A percentile compares a stretch with the other conserved stretches of the same genome.
Evolutionary conservation across 2,888 invertebrate species (phyloP).

Genomic region (Hofmannophila pseudospretella): DNA sequence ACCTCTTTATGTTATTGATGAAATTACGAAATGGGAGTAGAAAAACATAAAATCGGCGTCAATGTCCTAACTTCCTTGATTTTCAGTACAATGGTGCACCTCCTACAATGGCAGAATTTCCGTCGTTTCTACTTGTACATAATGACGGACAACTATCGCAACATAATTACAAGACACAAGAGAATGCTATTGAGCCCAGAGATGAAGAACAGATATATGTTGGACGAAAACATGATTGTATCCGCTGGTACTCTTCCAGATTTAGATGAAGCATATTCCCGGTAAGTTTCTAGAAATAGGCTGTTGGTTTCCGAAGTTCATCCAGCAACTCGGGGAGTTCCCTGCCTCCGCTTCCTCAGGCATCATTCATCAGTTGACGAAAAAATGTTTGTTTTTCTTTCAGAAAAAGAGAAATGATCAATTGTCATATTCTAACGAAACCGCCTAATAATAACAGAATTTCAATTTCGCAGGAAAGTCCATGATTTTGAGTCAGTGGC

Average conservation of each 20-base stretch:
- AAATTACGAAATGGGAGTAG: too few species aligned
- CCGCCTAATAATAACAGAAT: too few species aligned
- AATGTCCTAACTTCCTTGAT: too few species aligned
- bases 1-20: too few species aligned
- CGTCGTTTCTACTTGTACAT: conserved; percentile 93
- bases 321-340: too few species aligned
- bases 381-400: too few species aligned
- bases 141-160: conserved; percentile 95
- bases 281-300: conserved; percentile 42
- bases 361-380: too few species aligned
- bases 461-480: conserved; percentile 82
- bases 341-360: too few species aligned
- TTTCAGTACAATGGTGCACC: conserved; percentile 86
- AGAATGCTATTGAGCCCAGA: conserved; percentile 86
- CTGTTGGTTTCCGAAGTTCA: too few species aligned
- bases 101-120: conserved; percentile 93
- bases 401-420: too few species aligned
- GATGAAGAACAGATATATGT: conserved; percentile 80
- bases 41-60: too few species aligned
- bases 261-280: conserved; percentile 93
- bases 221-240: conserved; percentile 89
- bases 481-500: conserved; percentile 87
- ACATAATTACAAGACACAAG: conserved; percentile 90
- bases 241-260: conserved; percentile 92
- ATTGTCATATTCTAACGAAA: too few species aligned